Evolutionary conservation across 2,113 vertebrate genomes (phyloP), one percentile per base, ranked within the genome.

Genomic region (Aldabrachelys gigantea): DNA sequence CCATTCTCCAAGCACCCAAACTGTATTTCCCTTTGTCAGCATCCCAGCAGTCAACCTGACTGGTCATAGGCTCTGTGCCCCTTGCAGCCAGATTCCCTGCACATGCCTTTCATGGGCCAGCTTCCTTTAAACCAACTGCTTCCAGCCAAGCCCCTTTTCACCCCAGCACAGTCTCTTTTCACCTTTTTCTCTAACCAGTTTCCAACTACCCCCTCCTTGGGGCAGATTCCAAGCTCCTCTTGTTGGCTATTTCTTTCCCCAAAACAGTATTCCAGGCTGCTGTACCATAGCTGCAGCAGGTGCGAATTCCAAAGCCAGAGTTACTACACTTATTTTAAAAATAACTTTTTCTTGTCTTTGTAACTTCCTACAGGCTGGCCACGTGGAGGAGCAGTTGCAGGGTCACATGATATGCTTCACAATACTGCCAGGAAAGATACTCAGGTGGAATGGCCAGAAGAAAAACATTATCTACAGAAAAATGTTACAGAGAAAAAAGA

Each of bases 291-390:
- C 62, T 65, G 31, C 31, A 65, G 31, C 31, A 65, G 62, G 31
- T 65, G 31, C 14, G 16, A 65, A 65, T 35, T 31, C 62, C 31
- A 65, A 65, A 29, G 59, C 13, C 59, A 62, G 31, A 17, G 62
- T 65, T 65, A 35, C 62, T 35, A n/a, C 31, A 16, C 62, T 31
- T 65, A 65, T 9, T 65, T 35, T 65, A 19, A 65, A 35, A 65
- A 65, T 65, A 65, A 31, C 31, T 35, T 31, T 35, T 54, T 8
- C 22, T 38, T 21, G 8, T 12, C 13, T 54, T 22, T 82, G n/a
- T 27, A 80, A 22, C 10, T 4, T 5, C 4, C 29, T 21, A 47
- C 9, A 29, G 25, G 69, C 1, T 1, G 56, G 35, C 0, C 69
- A 11, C 0, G 8, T 83, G n/a, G 44, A 24, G 47, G 47, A 47